These are phyloP conservation scores for rabbit (Oryctolagus cuniculus) DNA, from an alignment of 2,113 vertebrate species.

Conservation along the genomic window DNA sequence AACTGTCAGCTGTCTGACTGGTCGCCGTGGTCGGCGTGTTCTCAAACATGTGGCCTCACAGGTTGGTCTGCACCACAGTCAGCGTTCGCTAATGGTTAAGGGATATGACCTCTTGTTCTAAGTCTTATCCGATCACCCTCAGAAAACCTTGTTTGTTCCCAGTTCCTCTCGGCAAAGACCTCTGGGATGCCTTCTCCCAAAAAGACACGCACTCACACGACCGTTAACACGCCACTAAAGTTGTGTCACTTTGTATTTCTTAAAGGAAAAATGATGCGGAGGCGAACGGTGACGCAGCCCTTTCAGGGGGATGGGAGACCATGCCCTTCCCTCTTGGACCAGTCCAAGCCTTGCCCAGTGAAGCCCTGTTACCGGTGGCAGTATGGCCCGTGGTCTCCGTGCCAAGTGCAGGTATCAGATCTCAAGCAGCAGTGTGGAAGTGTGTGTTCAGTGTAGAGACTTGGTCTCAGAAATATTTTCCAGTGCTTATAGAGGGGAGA, in stretches of 20 bases:
- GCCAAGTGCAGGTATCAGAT: constrained; percentile 94
- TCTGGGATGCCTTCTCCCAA: neutral
- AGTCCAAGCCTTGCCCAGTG: constrained; percentile 97
- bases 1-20: constrained; percentile 99
- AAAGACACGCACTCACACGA: neutral
- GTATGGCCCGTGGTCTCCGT: constrained; percentile 95
- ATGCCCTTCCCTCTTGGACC: constrained; percentile 94
- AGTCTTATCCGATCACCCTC: neutral
- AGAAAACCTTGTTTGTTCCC: neutral
- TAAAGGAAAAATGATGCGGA: constrained; percentile 96
- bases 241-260: constrained; percentile 61
- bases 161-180: neutral
- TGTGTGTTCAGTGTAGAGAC: neutral
- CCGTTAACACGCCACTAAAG: neutral
- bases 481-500: neutral
- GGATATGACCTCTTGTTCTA: neutral
- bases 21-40: constrained; percentile 96
- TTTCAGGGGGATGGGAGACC: constrained; percentile 98
- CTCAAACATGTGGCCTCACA: constrained; percentile 95
- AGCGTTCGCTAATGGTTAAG: neutral
- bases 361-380: constrained; percentile 97
- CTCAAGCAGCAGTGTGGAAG: neutral
- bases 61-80: constrained; percentile 87
- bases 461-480: neutral
- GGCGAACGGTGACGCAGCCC: constrained; percentile 92